phyloP scores from a whole-genome alignment of 2,113 vertebrate species.

The Trematomus loennbergii region DNA sequence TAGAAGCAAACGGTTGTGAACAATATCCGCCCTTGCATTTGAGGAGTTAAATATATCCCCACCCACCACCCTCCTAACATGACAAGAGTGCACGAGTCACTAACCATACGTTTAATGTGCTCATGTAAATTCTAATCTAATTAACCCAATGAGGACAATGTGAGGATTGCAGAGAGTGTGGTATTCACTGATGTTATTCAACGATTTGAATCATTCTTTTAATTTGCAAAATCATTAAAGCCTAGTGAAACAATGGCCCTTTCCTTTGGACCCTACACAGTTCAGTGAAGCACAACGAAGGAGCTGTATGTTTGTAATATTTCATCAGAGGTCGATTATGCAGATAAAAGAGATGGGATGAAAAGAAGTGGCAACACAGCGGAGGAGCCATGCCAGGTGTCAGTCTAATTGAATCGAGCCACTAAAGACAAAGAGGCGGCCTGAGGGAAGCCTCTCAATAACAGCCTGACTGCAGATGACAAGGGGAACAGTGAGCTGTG shows the following conservation, averaged over 20 bases:
- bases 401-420: constrained; percentile 71
- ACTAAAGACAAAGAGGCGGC: constrained; percentile 72
- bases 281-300: constrained; percentile 41
- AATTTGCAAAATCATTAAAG: constrained; percentile 55
- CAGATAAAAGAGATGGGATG: constrained; percentile 63
- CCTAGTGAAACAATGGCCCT: constrained; percentile 42
- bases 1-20: constrained; percentile 12
- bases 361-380: constrained; percentile 61
- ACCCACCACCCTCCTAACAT: constrained; percentile 23
- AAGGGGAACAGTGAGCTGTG: constrained; percentile 59
- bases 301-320: constrained; percentile 52
- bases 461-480: constrained; percentile 66
- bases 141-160: constrained; percentile 40
- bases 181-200: constrained; percentile 46
- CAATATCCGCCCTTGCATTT: constrained; percentile 21
- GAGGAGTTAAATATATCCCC: constrained; percentile 57
- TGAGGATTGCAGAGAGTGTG: constrained; percentile 8
- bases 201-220: constrained; percentile 56
- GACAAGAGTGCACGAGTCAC: constrained; percentile 38
- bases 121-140: constrained; percentile 46
- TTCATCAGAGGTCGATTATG: constrained; percentile 69
- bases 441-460: constrained; percentile 65
- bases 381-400: constrained; percentile 70
- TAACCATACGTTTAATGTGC: constrained; percentile 48
- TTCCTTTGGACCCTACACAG: constrained; percentile 33